Percentiles rank a stretch among this genome's conserved stretches.
These are phyloP conservation scores for Liodrosophila aerea DNA, from an alignment of 2,888 invertebrate species.

Conservation along the genomic window DNA sequence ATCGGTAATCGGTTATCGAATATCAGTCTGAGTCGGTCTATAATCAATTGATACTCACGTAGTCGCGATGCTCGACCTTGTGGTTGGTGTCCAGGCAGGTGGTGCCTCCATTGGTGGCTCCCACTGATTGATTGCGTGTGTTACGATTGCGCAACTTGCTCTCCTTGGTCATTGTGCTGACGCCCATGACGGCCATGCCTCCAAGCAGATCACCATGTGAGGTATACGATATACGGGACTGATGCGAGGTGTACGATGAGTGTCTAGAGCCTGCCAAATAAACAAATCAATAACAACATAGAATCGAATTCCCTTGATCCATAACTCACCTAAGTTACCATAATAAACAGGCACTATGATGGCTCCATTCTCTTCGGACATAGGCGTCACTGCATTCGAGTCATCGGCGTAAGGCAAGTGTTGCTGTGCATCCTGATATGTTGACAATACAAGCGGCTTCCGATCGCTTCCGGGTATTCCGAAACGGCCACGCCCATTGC, in stretches of 20 bases:
- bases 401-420: conserved; percentile 98
- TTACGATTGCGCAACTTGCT: conserved; percentile 90
- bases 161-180: conserved; percentile 88
- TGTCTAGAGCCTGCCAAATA: conserved; percentile 89
- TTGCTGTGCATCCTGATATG: conserved; percentile 96
- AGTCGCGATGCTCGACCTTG: conserved; percentile 87
- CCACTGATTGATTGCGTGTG: conserved; percentile 87
- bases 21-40: too few relatives aligned
- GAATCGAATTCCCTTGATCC: background rate
- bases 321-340: conserved; percentile 88
- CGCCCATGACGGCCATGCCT: conserved; percentile 85
- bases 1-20: background rate
- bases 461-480: conserved; percentile 92
- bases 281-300: background rate
- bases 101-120: conserved; percentile 84
- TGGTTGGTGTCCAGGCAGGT: conserved; percentile 86
- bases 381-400: conserved; percentile 97
- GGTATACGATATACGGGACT: conserved; percentile 95
- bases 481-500: conserved; percentile 91
- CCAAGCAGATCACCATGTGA: conserved; percentile 95
- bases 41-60: conserved; percentile 83
- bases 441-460: conserved; percentile 95
- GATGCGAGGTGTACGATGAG: conserved; percentile 97
- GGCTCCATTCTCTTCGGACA: conserved; percentile 98
- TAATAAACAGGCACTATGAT: conserved; percentile 96